A percentile compares a stretch with the other conserved stretches of the same genome.
Conservation (phyloP, 2,888 invertebrate species). For the Melanargia galathea region DNA sequence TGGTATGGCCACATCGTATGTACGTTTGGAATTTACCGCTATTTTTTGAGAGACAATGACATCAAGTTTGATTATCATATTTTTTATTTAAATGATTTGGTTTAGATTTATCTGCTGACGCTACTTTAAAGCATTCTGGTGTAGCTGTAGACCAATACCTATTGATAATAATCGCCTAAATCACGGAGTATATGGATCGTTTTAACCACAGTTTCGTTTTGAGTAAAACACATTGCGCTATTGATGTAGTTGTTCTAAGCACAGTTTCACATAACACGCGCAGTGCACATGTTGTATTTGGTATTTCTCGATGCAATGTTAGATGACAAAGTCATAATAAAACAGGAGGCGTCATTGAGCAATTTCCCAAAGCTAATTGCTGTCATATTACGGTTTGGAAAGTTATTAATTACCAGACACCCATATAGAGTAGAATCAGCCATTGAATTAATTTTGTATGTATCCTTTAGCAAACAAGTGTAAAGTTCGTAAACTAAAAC, state of each 20-base stretch:
- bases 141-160: slow-evolving; percentile 54
- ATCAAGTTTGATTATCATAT: not conserved
- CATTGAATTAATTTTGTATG: too few relatives aligned
- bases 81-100: not conserved
- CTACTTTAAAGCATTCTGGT: slow-evolving; percentile 50
- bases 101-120: slow-evolving; percentile 40
- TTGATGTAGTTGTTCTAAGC: not conserved
- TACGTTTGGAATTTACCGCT: too few relatives aligned
- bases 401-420: slow-evolving; percentile 39
- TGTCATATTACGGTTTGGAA: slow-evolving; percentile 39
- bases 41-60: too few relatives aligned
- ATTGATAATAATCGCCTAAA: slow-evolving; percentile 53
- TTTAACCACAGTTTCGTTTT: slow-evolving; percentile 15
- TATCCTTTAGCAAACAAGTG: too few relatives aligned
- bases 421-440: slow-evolving; percentile 19
- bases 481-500: too few relatives aligned
- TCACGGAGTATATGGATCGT: slow-evolving; percentile 23
- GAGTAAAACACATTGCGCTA: slow-evolving; percentile 35
- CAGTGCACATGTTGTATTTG: slow-evolving; percentile 32
- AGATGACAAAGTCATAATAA: slow-evolving; percentile 32
- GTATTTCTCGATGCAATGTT: slow-evolving; percentile 20
- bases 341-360: slow-evolving; percentile 41
- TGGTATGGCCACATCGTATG: too few relatives aligned
- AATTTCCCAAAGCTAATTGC: slow-evolving; percentile 44
- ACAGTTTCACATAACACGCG: slow-evolving; percentile 10